Evolutionary conservation across 23 tunicate genomes (phyloP), one percentile per base, ranked within the genome.

Genomic region (Halocynthia roretzi): DNA sequence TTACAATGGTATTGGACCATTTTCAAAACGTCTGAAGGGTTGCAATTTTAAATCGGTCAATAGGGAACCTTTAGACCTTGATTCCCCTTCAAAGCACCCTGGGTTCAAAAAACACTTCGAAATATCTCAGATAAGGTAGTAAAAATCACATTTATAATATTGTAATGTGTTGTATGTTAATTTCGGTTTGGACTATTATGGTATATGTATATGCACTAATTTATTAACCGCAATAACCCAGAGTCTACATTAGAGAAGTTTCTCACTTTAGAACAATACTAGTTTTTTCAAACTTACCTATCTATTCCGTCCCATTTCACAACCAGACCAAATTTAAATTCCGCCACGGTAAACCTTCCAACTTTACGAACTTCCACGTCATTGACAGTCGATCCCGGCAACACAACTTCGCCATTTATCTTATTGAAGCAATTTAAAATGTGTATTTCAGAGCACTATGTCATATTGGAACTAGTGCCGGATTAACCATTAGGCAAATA

Each of bases 291-390:
- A 19, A 76, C 76, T 71, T 54, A 86, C 91, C 91, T 73, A 69
- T 86, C 91, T 20, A 51, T 68, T 8, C 91, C 91, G 54, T 86
- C 91, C 91, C 91, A 86, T 80, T 76, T 71, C 15, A 86, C 57
- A 54, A 71, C 60, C 74, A 86, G 51, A 4, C 84, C 80, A 48
- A 80, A 74, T 18, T 67, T 66, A 66, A 76, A 86, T 48, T 86
- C 84, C 10, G 71, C 91, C 50, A 86, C 67, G 19, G 72, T 56
- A 61, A 86, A 86, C 44, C 67, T 54, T 21, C 91, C 91, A 54
- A 62, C 76, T 18, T 31, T 62, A 10, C 84, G 57, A 44, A 86
- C 52, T 72, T 71, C 55, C 6, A 86, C 50, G 51, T 80, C 91
- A 44, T 73, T 69, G 49, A 66, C 67, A 21, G 61, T 80, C 62